phyloP scores from a whole-genome alignment of 2,888 invertebrate species.

The Sphaerolaimus hirsutus region DNA sequence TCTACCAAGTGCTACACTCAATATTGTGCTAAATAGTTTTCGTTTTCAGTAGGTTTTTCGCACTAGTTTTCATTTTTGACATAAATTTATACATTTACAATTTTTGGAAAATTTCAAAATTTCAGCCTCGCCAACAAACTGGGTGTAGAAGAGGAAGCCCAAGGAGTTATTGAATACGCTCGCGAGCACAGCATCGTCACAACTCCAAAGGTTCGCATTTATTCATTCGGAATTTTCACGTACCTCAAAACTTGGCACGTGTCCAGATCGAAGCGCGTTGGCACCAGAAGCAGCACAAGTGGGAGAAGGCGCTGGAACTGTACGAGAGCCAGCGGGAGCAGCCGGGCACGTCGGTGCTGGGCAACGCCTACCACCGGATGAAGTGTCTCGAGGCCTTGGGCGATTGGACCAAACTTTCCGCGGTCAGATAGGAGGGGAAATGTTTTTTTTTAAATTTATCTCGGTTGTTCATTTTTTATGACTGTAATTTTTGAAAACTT shows the following conservation, averaged over 20 bases:
- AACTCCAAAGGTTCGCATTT: background rate
- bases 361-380: constrained; percentile 69
- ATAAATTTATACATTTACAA: background rate
- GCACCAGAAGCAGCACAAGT: constrained; percentile 96
- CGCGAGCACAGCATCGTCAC: constrained; percentile 11
- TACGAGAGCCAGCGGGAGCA: constrained; percentile 42
- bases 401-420: no score
- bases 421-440: no score
- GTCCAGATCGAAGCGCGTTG: constrained; percentile 50
- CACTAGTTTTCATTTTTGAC: constrained; percentile 1
- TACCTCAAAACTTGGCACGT: background rate
- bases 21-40: no score
- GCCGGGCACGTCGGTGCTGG: constrained; percentile 39
- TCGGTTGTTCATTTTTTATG: no score
- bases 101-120: constrained; percentile 3
- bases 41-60: no score
- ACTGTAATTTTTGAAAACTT: no score
- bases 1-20: no score
- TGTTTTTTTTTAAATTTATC: no score
- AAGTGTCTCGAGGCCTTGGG: constrained; percentile 84
- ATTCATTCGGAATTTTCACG: background rate
- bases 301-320: constrained; percentile 47
- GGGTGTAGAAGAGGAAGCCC: constrained; percentile 90
- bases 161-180: constrained; percentile 62
- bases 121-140: constrained; percentile 81